A percentile compares a stretch with the other conserved stretches of the same genome.
These are phyloP conservation scores for Steinernema hermaphroditum DNA, from an alignment of 2,888 invertebrate genomes.

Conservation along the genomic window DNA sequence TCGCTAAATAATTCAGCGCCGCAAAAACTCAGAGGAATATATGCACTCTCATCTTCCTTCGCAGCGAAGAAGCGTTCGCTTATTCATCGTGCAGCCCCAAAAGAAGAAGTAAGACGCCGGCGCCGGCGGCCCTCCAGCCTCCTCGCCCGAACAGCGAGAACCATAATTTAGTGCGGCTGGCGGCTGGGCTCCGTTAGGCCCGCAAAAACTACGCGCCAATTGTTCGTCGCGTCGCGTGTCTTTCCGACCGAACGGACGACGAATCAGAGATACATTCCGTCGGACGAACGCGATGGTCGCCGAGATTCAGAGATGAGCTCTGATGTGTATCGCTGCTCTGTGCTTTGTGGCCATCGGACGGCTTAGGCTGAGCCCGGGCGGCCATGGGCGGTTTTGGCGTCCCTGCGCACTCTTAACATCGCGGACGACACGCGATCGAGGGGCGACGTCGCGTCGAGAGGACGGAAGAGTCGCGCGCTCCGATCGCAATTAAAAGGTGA, in stretches of 20 bases:
- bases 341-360: conserved; percentile 7
- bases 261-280: background rate
- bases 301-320: too few species aligned
- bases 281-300: too few species aligned
- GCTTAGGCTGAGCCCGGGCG: conserved; percentile 6
- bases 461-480: background rate
- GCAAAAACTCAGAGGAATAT: conserved; percentile 19
- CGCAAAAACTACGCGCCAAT: conserved; percentile 28
- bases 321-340: background rate
- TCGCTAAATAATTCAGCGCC: conserved; percentile 11
- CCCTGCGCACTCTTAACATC: conserved; percentile 11
- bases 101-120: conserved; percentile 6
- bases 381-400: background rate
- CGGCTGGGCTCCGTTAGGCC: conserved; percentile 8
- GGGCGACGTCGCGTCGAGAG: conserved; percentile 27
- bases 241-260: conserved; percentile 21
- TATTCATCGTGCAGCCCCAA: conserved; percentile 25
- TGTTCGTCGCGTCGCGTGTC: conserved; percentile 30
- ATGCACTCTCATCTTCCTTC: background rate
- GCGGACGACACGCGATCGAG: conserved; percentile 23
- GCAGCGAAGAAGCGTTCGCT: conserved; percentile 3
- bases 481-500: conserved; percentile 29
- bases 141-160: conserved; percentile 25
- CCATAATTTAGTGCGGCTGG: conserved; percentile 25
- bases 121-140: conserved; percentile 11